Evolutionary conservation across 2,797 vertebrate species (phyloP).

Genomic region (Anas flavirostris): DNA sequence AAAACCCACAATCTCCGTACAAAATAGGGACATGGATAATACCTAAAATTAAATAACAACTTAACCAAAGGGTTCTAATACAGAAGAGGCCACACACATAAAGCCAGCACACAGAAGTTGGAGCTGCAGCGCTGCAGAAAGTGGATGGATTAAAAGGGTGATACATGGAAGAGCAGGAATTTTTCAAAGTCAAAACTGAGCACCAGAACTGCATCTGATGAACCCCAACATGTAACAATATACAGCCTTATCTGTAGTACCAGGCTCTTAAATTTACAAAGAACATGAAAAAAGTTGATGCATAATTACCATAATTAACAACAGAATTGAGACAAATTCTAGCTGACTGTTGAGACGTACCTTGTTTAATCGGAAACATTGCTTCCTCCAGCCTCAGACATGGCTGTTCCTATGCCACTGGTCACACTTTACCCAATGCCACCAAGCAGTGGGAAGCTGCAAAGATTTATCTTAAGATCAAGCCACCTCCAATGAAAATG

Average conservation of each 20-base stretch:
- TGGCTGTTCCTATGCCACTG: background rate
- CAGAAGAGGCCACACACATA: background rate
- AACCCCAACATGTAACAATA: background rate
- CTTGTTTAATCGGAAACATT: background rate
- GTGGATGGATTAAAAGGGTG: fast-evolving
- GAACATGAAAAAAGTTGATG: background rate
- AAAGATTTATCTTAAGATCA: background rate
- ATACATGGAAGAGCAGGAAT: background rate
- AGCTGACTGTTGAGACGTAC: background rate
- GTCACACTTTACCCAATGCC: background rate
- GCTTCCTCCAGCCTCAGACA: background rate
- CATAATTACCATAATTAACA: background rate
- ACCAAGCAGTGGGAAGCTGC: background rate
- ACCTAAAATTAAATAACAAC: background rate
- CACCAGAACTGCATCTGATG: background rate
- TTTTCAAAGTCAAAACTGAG: background rate
- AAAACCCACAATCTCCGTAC: background rate
- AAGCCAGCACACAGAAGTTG: background rate
- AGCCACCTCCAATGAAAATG: background rate
- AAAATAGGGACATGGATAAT: background rate
- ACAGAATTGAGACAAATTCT: background rate
- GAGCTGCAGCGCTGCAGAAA: background rate
- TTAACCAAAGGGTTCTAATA: background rate
- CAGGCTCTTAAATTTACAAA: background rate
- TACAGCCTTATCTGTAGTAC: fast-evolving